Conservation (phyloP, 2,797 vertebrate genomes). For the Aldrovandia affinis region DNA sequence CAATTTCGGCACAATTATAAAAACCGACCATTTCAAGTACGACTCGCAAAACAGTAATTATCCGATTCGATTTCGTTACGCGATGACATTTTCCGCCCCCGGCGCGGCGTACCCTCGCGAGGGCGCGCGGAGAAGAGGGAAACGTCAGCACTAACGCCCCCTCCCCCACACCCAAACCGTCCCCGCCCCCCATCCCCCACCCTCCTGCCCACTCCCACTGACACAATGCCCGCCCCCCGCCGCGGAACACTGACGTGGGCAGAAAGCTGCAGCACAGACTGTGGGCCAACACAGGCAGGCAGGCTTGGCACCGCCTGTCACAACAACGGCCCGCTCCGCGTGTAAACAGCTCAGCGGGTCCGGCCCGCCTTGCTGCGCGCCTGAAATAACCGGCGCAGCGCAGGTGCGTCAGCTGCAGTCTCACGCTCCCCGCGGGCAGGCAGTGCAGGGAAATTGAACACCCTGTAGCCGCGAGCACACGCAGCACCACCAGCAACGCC, state of each 20-base stretch:
- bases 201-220: neutral
- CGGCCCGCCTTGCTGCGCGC: constrained; percentile 25
- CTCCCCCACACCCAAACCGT: constrained; percentile 12
- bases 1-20: neutral
- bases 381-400: constrained; percentile 37
- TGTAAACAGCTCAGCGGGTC: constrained; percentile 30
- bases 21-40: constrained; percentile 2
- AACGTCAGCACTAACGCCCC: constrained; percentile 24
- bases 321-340: constrained; percentile 38
- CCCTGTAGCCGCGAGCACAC: neutral
- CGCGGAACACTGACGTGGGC: constrained; percentile 35
- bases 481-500: neutral
- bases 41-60: neutral
- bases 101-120: constrained; percentile 25
- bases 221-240: neutral
- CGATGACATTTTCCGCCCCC: constrained; percentile 1
- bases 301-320: constrained; percentile 45
- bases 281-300: constrained; percentile 46
- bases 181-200: neutral
- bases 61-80: neutral
- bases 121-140: constrained; percentile 33
- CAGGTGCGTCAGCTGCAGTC: constrained; percentile 26
- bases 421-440: constrained; percentile 6
- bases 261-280: constrained; percentile 37
- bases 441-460: neutral